These are phyloP conservation scores for Paramormyrops hopkinsi DNA, from an alignment of 2,797 vertebrate genomes.

Conservation along the genomic window DNA sequence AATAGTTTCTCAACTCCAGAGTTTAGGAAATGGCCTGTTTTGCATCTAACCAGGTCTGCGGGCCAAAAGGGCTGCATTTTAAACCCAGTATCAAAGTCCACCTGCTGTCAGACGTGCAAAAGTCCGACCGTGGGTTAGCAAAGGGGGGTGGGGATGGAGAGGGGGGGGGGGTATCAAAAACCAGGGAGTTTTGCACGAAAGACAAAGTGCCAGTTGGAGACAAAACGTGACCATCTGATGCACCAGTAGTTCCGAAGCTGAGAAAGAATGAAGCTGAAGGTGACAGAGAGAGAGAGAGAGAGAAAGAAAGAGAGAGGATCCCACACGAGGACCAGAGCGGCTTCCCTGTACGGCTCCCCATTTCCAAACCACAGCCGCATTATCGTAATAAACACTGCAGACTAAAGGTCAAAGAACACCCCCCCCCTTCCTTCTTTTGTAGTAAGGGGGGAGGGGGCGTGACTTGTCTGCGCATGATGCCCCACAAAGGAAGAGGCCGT, in stretches of 20 bases:
- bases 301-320: constrained; percentile 36
- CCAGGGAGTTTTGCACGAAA: constrained; percentile 55
- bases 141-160: neutral
- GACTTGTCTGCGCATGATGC: neutral
- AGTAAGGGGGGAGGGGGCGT: neutral
- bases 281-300: constrained; percentile 43
- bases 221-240: constrained; percentile 74
- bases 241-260: constrained; percentile 62
- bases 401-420: neutral
- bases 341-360: neutral
- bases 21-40: constrained; percentile 71
- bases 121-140: constrained; percentile 32
- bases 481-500: neutral
- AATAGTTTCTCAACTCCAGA: constrained; percentile 66
- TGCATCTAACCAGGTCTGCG: constrained; percentile 60
- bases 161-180: neutral
- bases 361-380: neutral
- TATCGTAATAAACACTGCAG: constrained; percentile 24
- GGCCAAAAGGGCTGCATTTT: constrained; percentile 20
- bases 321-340: neutral
- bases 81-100: constrained; percentile 41
- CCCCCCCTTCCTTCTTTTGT: neutral
- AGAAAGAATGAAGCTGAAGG: constrained; percentile 57
- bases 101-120: constrained; percentile 55
- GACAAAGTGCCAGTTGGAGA: constrained; percentile 61